Conservation (phyloP, 1,140 invertebrate genomes). For the Harpegnathos saltator region DNA sequence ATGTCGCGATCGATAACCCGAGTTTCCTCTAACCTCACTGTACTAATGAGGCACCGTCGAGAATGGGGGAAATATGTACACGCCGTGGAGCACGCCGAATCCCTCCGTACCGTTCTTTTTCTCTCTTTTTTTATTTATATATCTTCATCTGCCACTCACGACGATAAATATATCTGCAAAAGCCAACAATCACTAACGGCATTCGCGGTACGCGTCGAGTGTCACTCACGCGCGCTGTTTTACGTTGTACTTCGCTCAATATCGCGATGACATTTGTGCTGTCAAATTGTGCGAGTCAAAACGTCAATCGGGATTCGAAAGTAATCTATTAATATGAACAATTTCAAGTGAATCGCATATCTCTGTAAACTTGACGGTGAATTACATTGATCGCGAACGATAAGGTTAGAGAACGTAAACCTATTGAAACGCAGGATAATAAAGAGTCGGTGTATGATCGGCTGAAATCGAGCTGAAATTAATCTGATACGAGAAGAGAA, state of each 20-base stretch:
- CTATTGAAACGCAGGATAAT: not conserved
- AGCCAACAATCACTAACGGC: conserved; percentile 63
- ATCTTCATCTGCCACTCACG: not conserved
- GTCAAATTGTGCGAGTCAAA: conserved; percentile 9
- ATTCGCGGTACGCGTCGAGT: conserved; percentile 44
- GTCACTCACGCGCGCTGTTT: conserved; percentile 25
- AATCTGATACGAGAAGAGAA: not conserved
- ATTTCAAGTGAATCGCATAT: not conserved
- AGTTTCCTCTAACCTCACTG: conserved; percentile 24
- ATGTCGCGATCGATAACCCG: conserved; percentile 35
- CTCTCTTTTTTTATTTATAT: not conserved
- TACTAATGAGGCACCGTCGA: too few relatives aligned
- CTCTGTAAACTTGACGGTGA: too few relatives aligned
- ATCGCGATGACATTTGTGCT: conserved; percentile 18
- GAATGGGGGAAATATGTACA: conserved; percentile 58
- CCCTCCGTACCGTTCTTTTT: not conserved
- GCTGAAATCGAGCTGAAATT: not conserved
- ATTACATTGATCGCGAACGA: too few relatives aligned
- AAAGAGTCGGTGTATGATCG: not conserved
- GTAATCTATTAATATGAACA: conserved; percentile 26
- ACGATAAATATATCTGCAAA: conserved; percentile 67
- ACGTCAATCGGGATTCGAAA: not conserved
- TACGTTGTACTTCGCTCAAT: conserved; percentile 30
- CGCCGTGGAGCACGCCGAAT: conserved; percentile 5
- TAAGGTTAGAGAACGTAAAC: not conserved